A percentile compares a stretch with the other conserved stretches of the same genome.
These are phyloP conservation scores for Synergus gifuensis DNA, from an alignment of 2,888 invertebrate genomes.

Conservation along the genomic window DNA sequence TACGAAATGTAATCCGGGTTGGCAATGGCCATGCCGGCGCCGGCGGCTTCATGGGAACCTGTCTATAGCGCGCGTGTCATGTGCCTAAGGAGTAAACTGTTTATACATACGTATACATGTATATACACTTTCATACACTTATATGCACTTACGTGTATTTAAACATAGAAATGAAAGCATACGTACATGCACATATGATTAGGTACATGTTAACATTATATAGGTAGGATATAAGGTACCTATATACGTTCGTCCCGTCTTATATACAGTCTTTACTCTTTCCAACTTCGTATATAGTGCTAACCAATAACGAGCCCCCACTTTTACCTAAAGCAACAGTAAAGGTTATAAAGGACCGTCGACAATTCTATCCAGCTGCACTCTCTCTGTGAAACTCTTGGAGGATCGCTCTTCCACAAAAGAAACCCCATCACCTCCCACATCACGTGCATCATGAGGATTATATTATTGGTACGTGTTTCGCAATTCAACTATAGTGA, in stretches of 20 bases:
- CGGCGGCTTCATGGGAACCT: conserved; percentile 48
- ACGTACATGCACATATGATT: background rate
- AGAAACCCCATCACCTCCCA: conserved; percentile 49
- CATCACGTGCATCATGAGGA: conserved; percentile 71
- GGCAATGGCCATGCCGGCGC: conserved; percentile 53
- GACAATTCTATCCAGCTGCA: conserved; percentile 73
- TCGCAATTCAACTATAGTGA: conserved; percentile 42
- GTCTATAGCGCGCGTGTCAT: conserved; percentile 47
- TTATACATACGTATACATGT: background rate
- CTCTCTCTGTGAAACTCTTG: conserved; percentile 77
- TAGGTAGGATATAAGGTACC: conserved; percentile 19
- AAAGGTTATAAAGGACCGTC: conserved; percentile 77
- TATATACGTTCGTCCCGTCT: conserved; percentile 6
- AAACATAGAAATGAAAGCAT: background rate
- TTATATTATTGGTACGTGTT: conserved; percentile 73
- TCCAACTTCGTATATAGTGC: conserved; percentile 24
- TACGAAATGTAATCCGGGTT: conserved; percentile 49
- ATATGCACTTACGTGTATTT: background rate
- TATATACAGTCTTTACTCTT: background rate
- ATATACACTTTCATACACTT: background rate
- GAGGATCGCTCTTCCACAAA: conserved; percentile 67
- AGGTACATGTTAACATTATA: background rate
- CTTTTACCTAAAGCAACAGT: conserved; percentile 69
- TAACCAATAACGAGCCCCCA: conserved; percentile 64
- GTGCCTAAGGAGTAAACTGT: conserved; percentile 42